Evolutionary conservation across 1,140 invertebrate genomes (phyloP), one percentile per base, ranked within the genome.

Genomic region (Venustaconcha ellipsiformis): DNA sequence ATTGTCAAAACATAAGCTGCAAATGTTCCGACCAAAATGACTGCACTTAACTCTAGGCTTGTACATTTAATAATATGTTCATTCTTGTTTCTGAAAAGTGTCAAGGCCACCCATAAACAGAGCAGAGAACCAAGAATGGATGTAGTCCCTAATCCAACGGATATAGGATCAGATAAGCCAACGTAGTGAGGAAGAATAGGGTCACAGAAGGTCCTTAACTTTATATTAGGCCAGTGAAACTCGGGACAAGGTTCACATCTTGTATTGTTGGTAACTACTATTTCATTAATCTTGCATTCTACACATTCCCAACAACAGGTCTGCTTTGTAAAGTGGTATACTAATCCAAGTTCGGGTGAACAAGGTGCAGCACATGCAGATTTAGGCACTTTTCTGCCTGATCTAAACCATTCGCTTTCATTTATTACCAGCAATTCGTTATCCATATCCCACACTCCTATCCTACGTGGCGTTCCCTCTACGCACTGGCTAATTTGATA

Each of bases 141-240:
- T 58, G 92, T 84, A 59, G 83, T 81, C 13, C 90, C 86, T 23
- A 92, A 89, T n/a, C 70, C 88, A 63, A 92, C 85, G 56, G 92
- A 89, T 72, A 92, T 90, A 26, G 79, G 74, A 60, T 82, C 77
- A 55, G 67, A 23, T 57, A 82, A 76, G 15, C 74, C 65, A 14
- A 80, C 60, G 63, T 67, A 78, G 26, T 69, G 58, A 4, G 82
- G 81, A 0, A 69, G 60, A 14, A 91, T 83, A 8, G 88, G 84
- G 62, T 88, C 78, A 91, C 92, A 93, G 12, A 80, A 74, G 84
- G 91, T 92, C 74, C 92, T 89, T 59, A 89, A 85, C 5, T 85
- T 79, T n/a, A 91, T 81, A 26, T 90, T 87, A 15, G 87, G 88
- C 77, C 91, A 89, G 58, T 70, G 72, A 58, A 78, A 79, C 8